Base-by-base conservation (phyloP, 2,888 invertebrate species). In the Cosmia trapezina region DNA sequence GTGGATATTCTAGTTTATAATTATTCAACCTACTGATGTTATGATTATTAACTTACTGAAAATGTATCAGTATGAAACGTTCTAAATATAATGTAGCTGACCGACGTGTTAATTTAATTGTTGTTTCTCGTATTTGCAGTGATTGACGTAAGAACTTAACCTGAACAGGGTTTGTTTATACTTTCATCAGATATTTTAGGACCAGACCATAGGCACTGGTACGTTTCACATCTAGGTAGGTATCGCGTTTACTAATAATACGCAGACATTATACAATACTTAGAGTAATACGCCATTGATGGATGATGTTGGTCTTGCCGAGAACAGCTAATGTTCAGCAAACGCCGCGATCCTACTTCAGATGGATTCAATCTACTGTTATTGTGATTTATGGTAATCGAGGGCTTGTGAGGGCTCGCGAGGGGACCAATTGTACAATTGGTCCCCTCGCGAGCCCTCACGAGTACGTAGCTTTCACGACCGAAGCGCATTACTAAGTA, bases 351-450 rank as follows among this genome's bases (percentile, higher is more conserved):
- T 59, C 37, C 22, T 49, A 66, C 70, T 74, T 61, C 67, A 54
- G 70, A 73, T 51, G 54, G 63, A 76, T 84, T 75, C 78, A 80
- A 80, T 81, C 73, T 76, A 75, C 78, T 70, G 73, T 64, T 67
- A 79, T 83, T 84, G 77, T 84, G 84, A 84, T 86, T 80, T 86
- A 86, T 86, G 84, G 47, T 83, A 83, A 84, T 83, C 53, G 54
- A 45, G 60, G 72, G 66, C 60, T 45, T 14, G 60, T 22, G 57
- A 47, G 43, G 62, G 53, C 37, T 56, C 37, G 62, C 28, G 45
- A 43, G 54, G 51, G 68, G 66, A 75, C 64, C 70, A 66, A 74
- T 75, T 65, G 70, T 63, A n/a, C n/a, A n/a, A n/a, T n/a, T n/a
- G n/a, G n/a, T n/a, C n/a, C n/a, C n/a, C n/a, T n/a, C n/a, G n/a